Conservation (phyloP, 2,888 invertebrate species). For the Eretmocerus hayati region DNA sequence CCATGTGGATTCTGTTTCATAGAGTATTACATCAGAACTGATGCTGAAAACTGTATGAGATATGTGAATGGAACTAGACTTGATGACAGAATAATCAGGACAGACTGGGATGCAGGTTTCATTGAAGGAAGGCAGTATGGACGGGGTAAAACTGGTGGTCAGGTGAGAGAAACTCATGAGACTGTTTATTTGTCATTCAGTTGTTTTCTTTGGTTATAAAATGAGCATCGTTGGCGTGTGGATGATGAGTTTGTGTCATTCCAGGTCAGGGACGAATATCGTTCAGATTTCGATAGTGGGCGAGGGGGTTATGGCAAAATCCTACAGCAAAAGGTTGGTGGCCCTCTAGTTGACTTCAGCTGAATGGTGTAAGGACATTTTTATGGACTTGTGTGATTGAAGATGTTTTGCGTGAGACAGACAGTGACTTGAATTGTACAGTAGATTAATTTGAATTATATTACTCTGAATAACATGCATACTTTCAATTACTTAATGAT, state of each 20-base stretch:
- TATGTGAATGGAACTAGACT: slow-evolving; percentile 93
- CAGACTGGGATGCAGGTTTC: slow-evolving; percentile 99
- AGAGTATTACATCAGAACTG: slow-evolving; percentile 75
- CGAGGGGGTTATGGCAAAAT: slow-evolving; percentile 97
- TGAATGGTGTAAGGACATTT: slow-evolving; percentile 9
- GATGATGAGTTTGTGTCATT: slow-evolving; percentile 17
- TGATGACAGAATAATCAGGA: slow-evolving; percentile 93
- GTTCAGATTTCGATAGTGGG: slow-evolving; percentile 94
- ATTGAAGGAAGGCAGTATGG: slow-evolving; percentile 97
- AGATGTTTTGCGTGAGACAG: no score
- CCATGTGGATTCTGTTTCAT: slow-evolving; percentile 99
- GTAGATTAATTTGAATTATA: not conserved
- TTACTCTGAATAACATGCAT: not conserved
- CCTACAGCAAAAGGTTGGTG: slow-evolving; percentile 70
- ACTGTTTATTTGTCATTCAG: not conserved
- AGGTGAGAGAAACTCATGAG: slow-evolving; percentile 50
- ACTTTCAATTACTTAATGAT: no score
- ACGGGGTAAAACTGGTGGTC: slow-evolving; percentile 95
- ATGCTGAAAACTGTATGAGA: slow-evolving; percentile 77
- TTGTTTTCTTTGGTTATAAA: slow-evolving; percentile 5
- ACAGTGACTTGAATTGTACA: no score
- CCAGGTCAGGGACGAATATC: slow-evolving; percentile 94
- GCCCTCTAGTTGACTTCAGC: not conserved
- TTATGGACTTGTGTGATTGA: slow-evolving; percentile 4
- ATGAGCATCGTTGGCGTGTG: not conserved